Base-by-base conservation (phyloP, 2,888 invertebrate genomes). In the Nineta flava region DNA sequence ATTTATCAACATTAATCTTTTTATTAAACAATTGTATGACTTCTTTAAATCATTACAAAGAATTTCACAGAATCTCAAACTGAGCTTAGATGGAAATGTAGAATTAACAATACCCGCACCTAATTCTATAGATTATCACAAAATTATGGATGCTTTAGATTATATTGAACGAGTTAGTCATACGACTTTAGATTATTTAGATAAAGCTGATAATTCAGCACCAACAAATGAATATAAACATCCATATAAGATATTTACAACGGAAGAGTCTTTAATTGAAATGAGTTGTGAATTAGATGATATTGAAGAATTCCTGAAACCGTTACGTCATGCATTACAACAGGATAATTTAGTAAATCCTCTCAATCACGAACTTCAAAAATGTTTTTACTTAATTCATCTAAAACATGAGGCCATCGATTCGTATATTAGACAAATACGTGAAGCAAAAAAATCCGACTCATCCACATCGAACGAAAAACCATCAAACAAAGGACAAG, bases 161-260 rank as follows among this genome's bases (percentile, higher is more conserved):
- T 38, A 38, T 15, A 38, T 38, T 38, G 38, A 38, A 38, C 38
- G 15, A 7, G 15, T 38, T 10, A 38, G 38, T 15, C n/a, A 5
- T 7, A 5, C 5, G 3, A 48, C 61, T 15, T 53, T 56, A 15
- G 46, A 26, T 1, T 35, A 50, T 47, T 47, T 65, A 10, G 54
- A 58, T 47, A 61, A 61, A 56, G 55, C 50, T 40, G 57, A 56
- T 47, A 53, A 53, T 13, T 43, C 19, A 46, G 49, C 60, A 19
- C 62, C 62, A 6, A 48, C 53, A 48, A 50, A 52, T 6, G 57
- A 61, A 21, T 55, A 53, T 50, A 6, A 1, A 6, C 17, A 35
- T 7, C 7, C 16, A 17, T 47, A 32, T 17, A 4, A 34, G 7
- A 34, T 10, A 2, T 35, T 10, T 12, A 16, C 35, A 34, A 47